phyloP scores from a whole-genome alignment of 2,888 invertebrate species.

The Branchellion lobata region DNA sequence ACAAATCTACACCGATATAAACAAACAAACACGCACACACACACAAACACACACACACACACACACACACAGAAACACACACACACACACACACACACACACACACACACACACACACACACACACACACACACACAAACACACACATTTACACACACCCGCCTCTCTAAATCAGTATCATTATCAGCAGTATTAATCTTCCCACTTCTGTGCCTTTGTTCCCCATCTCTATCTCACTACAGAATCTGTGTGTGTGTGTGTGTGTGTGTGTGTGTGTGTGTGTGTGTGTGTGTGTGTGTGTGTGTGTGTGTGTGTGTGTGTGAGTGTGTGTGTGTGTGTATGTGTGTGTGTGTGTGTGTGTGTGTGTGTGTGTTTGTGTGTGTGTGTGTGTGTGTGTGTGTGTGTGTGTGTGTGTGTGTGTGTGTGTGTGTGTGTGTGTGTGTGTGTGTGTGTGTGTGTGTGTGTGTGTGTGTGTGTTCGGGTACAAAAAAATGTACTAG shows the following conservation, averaged over 20 bases:
- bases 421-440: constrained; percentile 2
- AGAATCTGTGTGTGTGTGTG: constrained; percentile 7
- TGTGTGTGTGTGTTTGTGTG: neutral
- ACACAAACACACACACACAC: neutral
- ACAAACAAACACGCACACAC: neutral
- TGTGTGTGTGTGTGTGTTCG: neutral
- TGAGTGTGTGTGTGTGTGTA: constrained; percentile 3
- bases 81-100: neutral
- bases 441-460: constrained; percentile 7
- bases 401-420: constrained; percentile 16
- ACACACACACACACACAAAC: neutral
- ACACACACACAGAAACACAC: neutral
- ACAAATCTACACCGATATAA: neutral
- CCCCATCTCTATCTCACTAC: neutral
- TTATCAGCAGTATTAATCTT: too few relatives aligned
- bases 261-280: constrained; percentile 26
- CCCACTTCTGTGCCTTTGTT: too few relatives aligned
- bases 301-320: neutral
- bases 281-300: constrained; percentile 16
- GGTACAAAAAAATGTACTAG: too few relatives aligned
- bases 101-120: neutral
- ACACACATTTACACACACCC: neutral
- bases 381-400: constrained; percentile 15
- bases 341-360: constrained; percentile 5
- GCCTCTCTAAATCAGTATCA: neutral